Base-by-base conservation (phyloP, 2,113 vertebrate species). In the Nerophis ophidion region DNA sequence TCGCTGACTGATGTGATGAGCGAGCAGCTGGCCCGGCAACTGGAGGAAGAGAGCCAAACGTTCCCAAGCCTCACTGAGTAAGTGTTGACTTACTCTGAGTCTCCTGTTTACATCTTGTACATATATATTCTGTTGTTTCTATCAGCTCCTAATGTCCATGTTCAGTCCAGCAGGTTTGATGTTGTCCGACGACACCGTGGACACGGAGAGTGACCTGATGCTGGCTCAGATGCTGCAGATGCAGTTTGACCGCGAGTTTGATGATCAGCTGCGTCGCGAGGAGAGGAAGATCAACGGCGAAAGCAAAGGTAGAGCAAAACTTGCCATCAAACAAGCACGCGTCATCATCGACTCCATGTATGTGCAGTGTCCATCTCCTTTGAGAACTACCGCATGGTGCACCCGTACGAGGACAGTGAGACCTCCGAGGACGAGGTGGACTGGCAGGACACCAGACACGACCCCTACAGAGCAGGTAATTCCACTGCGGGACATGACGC, bases 201-300 rank as follows among this genome's bases (percentile, higher is more conserved):
- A 98, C 4, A 99, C 97, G 1, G 85, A 90, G 57, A 98, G 93
- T 6, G 97, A 99, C 84, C 87, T 95, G 64, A 93, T 98, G 90
- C 86, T 99, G 51, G 97, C 97, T 47, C 92, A 97, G 86, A 97
- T 99, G 96, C 87, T 99, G 63, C 97, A 99, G 88, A 94, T 94
- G 93, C 92, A 99, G 79, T 99, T 95, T 61, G 97, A 99, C 79
- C 89, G 91, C n/a, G 97, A 99, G 81, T 98, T 92, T 6, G 96
- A 99, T 19, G 89, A 93, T 0, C 97, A 98, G 80, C 92, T 99
- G 47, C 91, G 91, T 2, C 90, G 92, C 6, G 97, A 98, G 75
- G 96, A 99, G 83, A 96, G 89, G 80, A 99, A 97, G 68, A 94
- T 98, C 84, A 98, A 98, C 38, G 95, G 96, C 7, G 95, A 97